phyloP scores from a whole-genome alignment of 2,113 vertebrate species.

The Argyrosomus japonicus region DNA sequence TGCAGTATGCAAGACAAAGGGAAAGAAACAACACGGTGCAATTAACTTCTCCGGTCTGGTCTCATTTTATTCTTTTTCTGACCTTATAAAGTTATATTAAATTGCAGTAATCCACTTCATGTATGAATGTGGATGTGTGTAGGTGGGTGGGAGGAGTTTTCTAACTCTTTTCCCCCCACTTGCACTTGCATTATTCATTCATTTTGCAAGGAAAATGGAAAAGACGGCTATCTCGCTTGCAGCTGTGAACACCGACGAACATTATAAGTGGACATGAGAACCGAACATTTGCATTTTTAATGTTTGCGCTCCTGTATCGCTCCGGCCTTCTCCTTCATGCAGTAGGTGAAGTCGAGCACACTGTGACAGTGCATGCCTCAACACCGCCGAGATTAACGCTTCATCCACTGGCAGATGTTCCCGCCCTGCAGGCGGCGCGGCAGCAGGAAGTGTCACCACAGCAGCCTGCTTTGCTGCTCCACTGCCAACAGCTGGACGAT shows the following conservation, averaged over 20 bases:
- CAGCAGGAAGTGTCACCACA: constrained; percentile 69
- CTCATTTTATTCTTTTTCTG: not conserved
- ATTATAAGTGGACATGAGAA: constrained; percentile 9
- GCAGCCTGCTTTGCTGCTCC: constrained; percentile 55
- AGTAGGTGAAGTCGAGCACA: constrained; percentile 46
- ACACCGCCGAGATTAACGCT: constrained; percentile 63
- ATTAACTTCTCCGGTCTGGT: not conserved
- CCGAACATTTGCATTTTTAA: constrained; percentile 18
- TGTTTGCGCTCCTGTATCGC: constrained; percentile 8
- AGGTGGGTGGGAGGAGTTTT: not conserved
- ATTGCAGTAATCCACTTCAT: not conserved
- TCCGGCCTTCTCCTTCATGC: not conserved
- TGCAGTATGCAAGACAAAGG: not conserved
- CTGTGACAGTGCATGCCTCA: constrained; percentile 22
- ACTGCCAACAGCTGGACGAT: constrained; percentile 69
- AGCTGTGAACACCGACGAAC: constrained; percentile 19
- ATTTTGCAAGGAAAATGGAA: constrained; percentile 1
- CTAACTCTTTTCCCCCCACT: accelerated
- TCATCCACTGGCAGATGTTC: constrained; percentile 77
- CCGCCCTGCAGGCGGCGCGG: constrained; percentile 50
- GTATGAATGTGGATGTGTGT: not conserved
- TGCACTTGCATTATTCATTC: constrained; percentile 10
- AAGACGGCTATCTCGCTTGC: constrained; percentile 1
- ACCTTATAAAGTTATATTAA: not conserved
- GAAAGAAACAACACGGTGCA: not conserved